These are phyloP conservation scores for Ptychobarbus kaznakovi DNA, from an alignment of 2,797 vertebrate genomes.

Conservation along the genomic window DNA sequence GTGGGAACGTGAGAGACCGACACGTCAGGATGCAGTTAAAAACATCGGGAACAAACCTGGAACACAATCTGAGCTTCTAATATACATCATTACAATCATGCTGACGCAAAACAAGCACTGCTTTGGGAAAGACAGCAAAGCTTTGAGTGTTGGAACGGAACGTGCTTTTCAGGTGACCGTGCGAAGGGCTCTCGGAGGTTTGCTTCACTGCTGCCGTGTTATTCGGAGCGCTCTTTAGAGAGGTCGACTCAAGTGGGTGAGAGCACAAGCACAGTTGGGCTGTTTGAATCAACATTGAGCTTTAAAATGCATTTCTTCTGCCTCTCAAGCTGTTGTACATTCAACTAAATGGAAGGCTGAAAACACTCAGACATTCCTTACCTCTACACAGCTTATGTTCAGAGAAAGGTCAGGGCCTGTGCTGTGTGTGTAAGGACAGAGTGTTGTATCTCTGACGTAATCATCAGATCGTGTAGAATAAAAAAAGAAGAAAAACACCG, in stretches of 20 bases:
- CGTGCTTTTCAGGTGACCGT: background rate
- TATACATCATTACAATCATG: background rate
- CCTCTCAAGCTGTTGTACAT: background rate
- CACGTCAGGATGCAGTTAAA: conserved; percentile 20
- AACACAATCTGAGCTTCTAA: background rate
- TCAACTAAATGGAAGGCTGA: conserved; percentile 4
- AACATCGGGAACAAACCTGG: background rate
- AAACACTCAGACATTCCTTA: conserved; percentile 4
- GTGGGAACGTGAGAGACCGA: background rate
- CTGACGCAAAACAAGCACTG: background rate
- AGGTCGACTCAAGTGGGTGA: background rate
- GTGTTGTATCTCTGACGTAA: background rate
- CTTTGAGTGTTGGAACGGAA: background rate
- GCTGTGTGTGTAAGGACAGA: background rate
- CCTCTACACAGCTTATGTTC: background rate
- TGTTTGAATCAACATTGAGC: background rate
- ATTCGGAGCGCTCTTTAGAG: background rate
- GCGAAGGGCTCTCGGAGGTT: background rate
- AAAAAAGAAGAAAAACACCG: background rate
- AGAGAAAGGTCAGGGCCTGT: background rate
- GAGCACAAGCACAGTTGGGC: background rate
- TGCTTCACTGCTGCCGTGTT: background rate
- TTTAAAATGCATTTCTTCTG: background rate
- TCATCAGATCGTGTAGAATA: background rate
- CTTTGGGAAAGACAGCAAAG: background rate